Conservation (phyloP, 2,797 vertebrate species). For the Hypotaenidia philippensis region DNA sequence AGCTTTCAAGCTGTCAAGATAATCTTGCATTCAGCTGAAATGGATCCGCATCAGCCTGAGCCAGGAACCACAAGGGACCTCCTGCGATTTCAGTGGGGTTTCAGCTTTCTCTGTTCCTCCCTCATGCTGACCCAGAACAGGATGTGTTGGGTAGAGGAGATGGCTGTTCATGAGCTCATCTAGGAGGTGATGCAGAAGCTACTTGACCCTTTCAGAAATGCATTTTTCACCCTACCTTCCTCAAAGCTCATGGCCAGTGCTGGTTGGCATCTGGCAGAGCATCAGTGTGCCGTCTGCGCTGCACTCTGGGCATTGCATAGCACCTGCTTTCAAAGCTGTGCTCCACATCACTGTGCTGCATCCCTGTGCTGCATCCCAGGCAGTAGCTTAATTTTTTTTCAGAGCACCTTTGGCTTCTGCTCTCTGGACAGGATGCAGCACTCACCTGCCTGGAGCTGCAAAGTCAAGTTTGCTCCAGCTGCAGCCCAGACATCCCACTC, state of each 20-base stretch:
- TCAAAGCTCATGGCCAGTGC: background rate
- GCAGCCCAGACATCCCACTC: background rate
- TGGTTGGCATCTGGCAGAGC: background rate
- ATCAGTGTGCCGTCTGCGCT: background rate
- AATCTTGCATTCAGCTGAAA: slow-evolving; percentile 47
- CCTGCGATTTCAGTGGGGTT: slow-evolving; percentile 9
- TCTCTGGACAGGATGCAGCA: background rate
- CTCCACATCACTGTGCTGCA: background rate
- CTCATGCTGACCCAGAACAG: background rate
- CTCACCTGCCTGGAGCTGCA: background rate
- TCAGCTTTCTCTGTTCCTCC: slow-evolving; percentile 37
- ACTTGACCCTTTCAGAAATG: background rate
- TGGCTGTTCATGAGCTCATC: background rate
- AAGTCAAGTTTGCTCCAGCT: background rate
- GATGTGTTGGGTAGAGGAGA: background rate
- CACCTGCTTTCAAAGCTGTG: background rate
- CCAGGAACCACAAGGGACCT: slow-evolving; percentile 63
- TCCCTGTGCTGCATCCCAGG: background rate
- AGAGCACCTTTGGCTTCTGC: background rate
- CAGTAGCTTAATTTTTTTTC: background rate
- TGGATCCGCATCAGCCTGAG: slow-evolving; percentile 6
- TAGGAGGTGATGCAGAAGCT: background rate
- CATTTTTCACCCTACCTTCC: background rate
- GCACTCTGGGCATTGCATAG: background rate
- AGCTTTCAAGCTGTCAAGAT: slow-evolving; percentile 59